phyloP scores from a whole-genome alignment of 2,888 invertebrate species.

The Coelinius sp. region DNA sequence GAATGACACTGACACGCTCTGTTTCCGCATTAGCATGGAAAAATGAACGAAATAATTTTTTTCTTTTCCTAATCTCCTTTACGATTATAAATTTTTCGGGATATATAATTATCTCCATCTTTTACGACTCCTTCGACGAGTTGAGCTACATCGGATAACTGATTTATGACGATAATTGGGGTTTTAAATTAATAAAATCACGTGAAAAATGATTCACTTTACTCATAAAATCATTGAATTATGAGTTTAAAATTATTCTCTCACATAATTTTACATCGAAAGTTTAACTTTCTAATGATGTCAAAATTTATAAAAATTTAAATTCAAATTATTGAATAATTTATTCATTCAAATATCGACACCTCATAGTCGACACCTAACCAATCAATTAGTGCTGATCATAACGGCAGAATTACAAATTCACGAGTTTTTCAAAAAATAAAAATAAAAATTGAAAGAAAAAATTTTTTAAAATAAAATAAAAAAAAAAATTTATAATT shows the following conservation, averaged over 20 bases:
- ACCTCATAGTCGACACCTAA: too few relatives aligned
- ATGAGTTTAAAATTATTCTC: too few relatives aligned
- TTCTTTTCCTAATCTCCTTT: neutral
- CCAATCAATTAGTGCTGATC: too few relatives aligned
- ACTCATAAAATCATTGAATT: too few relatives aligned
- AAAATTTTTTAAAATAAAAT: neutral
- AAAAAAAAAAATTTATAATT: neutral
- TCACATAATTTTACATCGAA: too few relatives aligned
- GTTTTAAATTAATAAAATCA: neutral
- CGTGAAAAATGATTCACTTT: too few relatives aligned
- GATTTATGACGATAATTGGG: neutral
- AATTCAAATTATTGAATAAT: neutral
- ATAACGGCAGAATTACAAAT: too few relatives aligned
- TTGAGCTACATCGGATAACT: neutral
- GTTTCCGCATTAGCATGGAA: conserved; percentile 20
- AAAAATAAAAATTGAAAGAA: too few relatives aligned
- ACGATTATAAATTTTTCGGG: neutral
- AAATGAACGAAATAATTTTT: neutral
- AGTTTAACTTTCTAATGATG: too few relatives aligned
- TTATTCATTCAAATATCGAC: neutral
- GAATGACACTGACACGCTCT: conserved; percentile 23
- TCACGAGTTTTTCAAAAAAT: too few relatives aligned
- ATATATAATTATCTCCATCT: neutral
- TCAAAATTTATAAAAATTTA: neutral
- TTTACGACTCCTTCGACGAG: neutral